Evolutionary conservation across 2,797 vertebrate genomes (phyloP), one percentile per base, ranked within the genome.

Genomic region (Parauchenoglanis punctatus): DNA sequence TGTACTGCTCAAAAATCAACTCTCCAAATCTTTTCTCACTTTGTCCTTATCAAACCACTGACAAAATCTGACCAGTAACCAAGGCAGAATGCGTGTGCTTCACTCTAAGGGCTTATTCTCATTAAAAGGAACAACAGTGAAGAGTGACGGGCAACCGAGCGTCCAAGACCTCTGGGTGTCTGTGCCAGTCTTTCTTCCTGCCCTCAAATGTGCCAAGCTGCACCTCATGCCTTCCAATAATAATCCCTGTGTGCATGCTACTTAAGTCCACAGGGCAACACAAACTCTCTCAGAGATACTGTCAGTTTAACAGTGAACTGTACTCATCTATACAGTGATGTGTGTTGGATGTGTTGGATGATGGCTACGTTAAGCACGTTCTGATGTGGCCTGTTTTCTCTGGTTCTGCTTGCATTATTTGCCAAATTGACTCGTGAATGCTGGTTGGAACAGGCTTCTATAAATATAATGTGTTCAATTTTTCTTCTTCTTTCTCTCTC

Each of bases 381-480:
- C 90, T 93, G 91, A 94, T 93, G 91, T 93, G 91, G 85, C 65
- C 90, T 90, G 93, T 91, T 89, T 94, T 92, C 90, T 91, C 94
- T 93, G 91, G 88, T 94, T 93, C 92, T 92, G 91, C 90, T 92
- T 91, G 86, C 92, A 93, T 93, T 94, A 94, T 95, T 94, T 95
- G 94, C 91, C 91, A 95, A 96, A 96, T 95, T 95, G 95, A 96
- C 94, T 95, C 93, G 92, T 94, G 94, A 94, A 93, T 93, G 93
- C 91, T 67, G 90, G 93, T 94, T 93, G 93, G 92, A 94, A 93
- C 92, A 93, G 90, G 91, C 91, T 92, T 93, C 91, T 90, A 94
- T 90, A 92, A 93, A 93, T 78, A 87, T 95, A 95, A 95, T 93
- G 92, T 93, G 89, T 89, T 91, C 92, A 93, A 95, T 96, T 94